These are phyloP conservation scores for Epirrhoe alternata DNA, from an alignment of 2,888 invertebrate genomes.

Conservation along the genomic window DNA sequence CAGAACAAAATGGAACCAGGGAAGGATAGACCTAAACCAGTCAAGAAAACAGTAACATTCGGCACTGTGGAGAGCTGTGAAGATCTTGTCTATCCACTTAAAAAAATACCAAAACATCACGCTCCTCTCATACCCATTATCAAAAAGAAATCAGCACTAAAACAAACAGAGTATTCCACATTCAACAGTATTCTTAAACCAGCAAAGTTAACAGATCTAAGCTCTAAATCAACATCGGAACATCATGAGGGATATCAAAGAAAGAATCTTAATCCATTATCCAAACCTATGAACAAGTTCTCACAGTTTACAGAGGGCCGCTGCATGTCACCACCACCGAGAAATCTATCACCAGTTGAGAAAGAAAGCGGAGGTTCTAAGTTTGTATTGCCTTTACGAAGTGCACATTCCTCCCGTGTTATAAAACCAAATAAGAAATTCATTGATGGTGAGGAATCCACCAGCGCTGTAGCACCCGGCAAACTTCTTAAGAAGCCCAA, in stretches of 20 bases:
- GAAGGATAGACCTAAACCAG: constrained; percentile 78
- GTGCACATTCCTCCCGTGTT: constrained; percentile 93
- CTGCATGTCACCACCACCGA: constrained; percentile 79
- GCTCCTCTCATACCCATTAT: constrained; percentile 87
- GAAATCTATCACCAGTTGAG: constrained; percentile 71
- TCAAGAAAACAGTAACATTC: constrained; percentile 87
- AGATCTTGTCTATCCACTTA: constrained; percentile 84
- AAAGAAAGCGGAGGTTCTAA: constrained; percentile 77
- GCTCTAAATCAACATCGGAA: constrained; percentile 84
- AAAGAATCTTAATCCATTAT: constrained; percentile 78
- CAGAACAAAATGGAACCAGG: constrained; percentile 82
- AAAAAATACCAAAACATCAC: constrained; percentile 85
- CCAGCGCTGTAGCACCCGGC: constrained; percentile 61
- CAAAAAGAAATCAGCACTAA: constrained; percentile 86
- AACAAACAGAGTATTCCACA: constrained; percentile 83
- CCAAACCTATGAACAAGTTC: constrained; percentile 79
- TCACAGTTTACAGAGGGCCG: constrained; percentile 76
- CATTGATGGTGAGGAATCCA: constrained; percentile 87
- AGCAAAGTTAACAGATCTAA: constrained; percentile 86
- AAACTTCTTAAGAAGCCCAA: constrained; percentile 82
- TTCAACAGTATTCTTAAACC: constrained; percentile 86
- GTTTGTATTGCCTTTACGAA: constrained; percentile 92
- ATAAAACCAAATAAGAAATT: constrained; percentile 95
- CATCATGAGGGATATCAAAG: constrained; percentile 79
- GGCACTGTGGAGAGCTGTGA: constrained; percentile 87